Evolutionary conservation across 2,888 invertebrate genomes (phyloP).

Genomic region (Coleophora deauratella): DNA sequence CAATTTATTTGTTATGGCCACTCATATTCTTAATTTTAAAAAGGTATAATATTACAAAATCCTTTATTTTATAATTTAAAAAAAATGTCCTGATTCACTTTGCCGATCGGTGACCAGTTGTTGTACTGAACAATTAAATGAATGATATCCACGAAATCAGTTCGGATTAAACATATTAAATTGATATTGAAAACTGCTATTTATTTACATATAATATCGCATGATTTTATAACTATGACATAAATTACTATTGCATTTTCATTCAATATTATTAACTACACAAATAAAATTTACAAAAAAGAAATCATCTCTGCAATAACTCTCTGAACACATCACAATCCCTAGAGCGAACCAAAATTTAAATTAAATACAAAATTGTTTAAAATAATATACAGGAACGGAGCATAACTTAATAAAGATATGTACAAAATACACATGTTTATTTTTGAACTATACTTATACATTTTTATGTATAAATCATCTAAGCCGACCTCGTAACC

Average conservation of each 20-base stretch:
- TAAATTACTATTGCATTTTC: constrained; percentile 73
- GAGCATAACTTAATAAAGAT: constrained; percentile 61
- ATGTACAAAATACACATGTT: constrained; percentile 70
- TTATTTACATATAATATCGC: constrained; percentile 56
- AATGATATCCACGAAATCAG: constrained; percentile 17
- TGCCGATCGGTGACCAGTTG: constrained; percentile 43
- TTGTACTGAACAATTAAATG: constrained; percentile 20
- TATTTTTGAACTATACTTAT: constrained; percentile 55
- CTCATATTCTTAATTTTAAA: constrained; percentile 65
- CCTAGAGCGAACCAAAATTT: constrained; percentile 52
- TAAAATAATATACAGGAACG: constrained; percentile 65
- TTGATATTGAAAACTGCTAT: constrained; percentile 43
- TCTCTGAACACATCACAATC: constrained; percentile 68
- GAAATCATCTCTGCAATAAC: constrained; percentile 39
- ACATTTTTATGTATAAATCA: constrained; percentile 35
- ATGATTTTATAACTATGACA: constrained; percentile 59
- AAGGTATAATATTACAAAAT: constrained; percentile 50
- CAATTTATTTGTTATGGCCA: constrained; percentile 56
- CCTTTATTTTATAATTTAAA: constrained; percentile 32
- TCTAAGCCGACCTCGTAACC: constrained; percentile 55
- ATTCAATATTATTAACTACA: constrained; percentile 60
- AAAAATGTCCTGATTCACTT: too few relatives aligned
- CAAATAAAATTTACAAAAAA: constrained; percentile 64
- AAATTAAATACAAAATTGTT: constrained; percentile 31
- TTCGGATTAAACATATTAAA: constrained; percentile 16